Base-by-base conservation (phyloP, 2,888 invertebrate genomes). In the Hydraecia micacea region DNA sequence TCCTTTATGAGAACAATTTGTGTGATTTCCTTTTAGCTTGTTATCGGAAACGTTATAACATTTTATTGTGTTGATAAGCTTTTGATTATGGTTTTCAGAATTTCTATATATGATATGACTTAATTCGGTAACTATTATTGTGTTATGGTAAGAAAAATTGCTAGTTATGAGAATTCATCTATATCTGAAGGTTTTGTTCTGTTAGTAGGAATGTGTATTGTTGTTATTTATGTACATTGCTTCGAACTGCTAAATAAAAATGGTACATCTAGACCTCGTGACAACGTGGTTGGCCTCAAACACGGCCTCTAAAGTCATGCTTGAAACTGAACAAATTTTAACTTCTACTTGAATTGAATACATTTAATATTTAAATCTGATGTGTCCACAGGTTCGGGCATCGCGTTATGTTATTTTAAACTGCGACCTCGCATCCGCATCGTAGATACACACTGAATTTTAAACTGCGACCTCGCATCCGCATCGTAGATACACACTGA, bases 401-500 rank as follows among this genome's bases (percentile, higher is more conserved):
- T 28, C 11, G 39, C 55, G 42, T 58, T 68, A 63, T 71, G 69
- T 58, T 84, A 79, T 86, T 80, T 84, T 83, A 60, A 84, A 77
- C 77, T 68, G 73, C 13, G 42, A 68, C 42, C 75, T 66, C 49
- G 28, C 80, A 75, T 82, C 83, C 75, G 80, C 80, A 75, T 68
- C 70, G 71, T 75, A 75, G 36, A 68, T 71, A 79, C 65, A 71
- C 75, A 84, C 66, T 75, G 67, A 75, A 80, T 84, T 80, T 84
- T 83, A 60, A 84, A 77, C 77, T 68, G 73, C 13, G 42, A 68
- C 42, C 75, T 66, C 49, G 28, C 80, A 75, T 82, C 83, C 75
- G 80, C 80, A 75, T 68, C 70, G 71, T 75, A 75, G 36, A 68
- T 71, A 79, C 65, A 71, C 75, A 84, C 66, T 75, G 67, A 75